Evolutionary conservation across 64 coral and sea anemone genomes (phyloP).

Genomic region (Pachyseris speciosa): DNA sequence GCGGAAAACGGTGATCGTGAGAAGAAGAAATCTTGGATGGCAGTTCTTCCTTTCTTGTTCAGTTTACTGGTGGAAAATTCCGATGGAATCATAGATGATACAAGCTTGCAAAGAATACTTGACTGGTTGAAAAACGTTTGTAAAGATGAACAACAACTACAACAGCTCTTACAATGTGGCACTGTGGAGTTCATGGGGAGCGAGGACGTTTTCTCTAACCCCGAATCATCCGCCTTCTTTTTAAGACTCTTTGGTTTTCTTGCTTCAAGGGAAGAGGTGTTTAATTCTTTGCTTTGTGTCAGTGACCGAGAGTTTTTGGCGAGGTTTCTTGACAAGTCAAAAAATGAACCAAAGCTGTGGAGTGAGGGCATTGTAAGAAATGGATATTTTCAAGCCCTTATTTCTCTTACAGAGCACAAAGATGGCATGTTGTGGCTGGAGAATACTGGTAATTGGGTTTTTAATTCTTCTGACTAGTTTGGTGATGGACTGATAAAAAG

Average conservation of each 20-base stretch:
- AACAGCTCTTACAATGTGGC: conserved; percentile 32
- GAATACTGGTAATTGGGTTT: neutral
- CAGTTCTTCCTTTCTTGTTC: conserved; percentile 67
- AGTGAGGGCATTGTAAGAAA: conserved; percentile 14
- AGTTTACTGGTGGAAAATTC: conserved; percentile 64
- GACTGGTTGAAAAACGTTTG: conserved; percentile 69
- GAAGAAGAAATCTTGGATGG: conserved; percentile 33
- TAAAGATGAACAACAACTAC: neutral
- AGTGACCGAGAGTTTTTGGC: neutral
- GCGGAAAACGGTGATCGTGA: neutral
- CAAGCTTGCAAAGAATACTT: conserved; percentile 80
- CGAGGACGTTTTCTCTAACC: conserved; percentile 15
- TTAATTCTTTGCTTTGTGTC: neutral
- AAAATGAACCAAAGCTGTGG: neutral
- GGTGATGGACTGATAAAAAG: too few relatives aligned
- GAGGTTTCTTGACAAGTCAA: neutral
- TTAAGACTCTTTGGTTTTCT: conserved; percentile 25
- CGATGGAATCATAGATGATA: conserved; percentile 85
- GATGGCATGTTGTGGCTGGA: conserved; percentile 12
- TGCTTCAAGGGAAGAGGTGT: neutral
- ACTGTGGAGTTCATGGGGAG: conserved; percentile 1
- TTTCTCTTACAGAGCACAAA: conserved; percentile 40
- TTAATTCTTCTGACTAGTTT: neutral
- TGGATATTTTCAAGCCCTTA: conserved; percentile 40
- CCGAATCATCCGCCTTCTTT: conserved; percentile 13